Conservation (phyloP, 2,888 invertebrate species). For the Idaea biselata region DNA sequence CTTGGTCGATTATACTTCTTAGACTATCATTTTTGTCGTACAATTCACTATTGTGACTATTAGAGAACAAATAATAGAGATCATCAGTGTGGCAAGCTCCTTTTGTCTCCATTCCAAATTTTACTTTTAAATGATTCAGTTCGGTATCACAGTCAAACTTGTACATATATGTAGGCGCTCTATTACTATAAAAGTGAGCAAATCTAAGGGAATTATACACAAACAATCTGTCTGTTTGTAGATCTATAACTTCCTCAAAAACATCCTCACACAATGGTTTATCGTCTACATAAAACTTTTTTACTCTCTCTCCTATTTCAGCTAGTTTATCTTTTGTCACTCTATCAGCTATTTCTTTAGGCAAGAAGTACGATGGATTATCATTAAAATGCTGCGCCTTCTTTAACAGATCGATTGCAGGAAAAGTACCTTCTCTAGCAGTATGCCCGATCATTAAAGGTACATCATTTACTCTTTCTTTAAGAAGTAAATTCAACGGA, state of each 20-base stretch:
- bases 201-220: constrained; percentile 49
- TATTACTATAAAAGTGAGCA: constrained; percentile 38
- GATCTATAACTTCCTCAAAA: constrained; percentile 34
- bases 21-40: constrained; percentile 45
- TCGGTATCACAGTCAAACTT: constrained; percentile 52
- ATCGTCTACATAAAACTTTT: constrained; percentile 46
- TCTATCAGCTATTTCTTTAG: constrained; percentile 42
- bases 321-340: constrained; percentile 36
- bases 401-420: constrained; percentile 34
- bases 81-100: constrained; percentile 75
- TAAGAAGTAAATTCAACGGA: constrained; percentile 40
- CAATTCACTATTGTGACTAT: constrained; percentile 48
- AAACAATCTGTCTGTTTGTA: constrained; percentile 49
- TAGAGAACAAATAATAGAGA: constrained; percentile 66
- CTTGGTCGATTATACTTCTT: constrained; percentile 48
- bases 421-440: constrained; percentile 51
- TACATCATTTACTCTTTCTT: constrained; percentile 42
- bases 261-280: constrained; percentile 38
- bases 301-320: constrained; percentile 48
- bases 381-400: constrained; percentile 41
- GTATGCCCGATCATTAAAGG: constrained; percentile 56
- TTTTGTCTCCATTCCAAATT: constrained; percentile 33
- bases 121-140: constrained; percentile 52
- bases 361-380: constrained; percentile 45
- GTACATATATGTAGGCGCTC: constrained; percentile 47